Evolutionary conservation across 2,113 vertebrate genomes (phyloP), one percentile per base, ranked within the genome.

Genomic region (Istiophorus platypterus): DNA sequence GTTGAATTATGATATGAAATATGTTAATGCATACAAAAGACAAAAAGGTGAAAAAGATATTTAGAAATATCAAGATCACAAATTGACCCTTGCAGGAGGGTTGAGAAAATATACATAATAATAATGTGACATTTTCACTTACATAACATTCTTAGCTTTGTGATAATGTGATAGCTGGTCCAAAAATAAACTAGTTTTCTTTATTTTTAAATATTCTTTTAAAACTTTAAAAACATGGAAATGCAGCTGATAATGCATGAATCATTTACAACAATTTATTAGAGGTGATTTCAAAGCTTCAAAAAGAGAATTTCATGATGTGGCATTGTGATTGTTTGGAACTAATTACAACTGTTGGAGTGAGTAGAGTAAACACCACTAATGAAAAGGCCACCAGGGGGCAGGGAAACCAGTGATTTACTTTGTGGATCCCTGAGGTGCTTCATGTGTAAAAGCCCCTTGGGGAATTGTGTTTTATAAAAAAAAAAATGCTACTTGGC

Each of bases 371-470:
- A 13, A 27, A 17, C 14, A 24, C 18, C 6, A 31, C 3, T 11
- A 22, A n/a, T 39, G 6, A 7, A 49, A 26, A 13, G 11, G 51
- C 85, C 85, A 91, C 41, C 13, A 87, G 89, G 31, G 42, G 90
- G 80, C 76, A 76, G 62, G 59, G 4, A 79, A 51, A 29, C 26
- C 15, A 45, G 15, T 27, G 26, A 61, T 18, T 24, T 20, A 15
- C 26, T 68, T 34, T 62, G n/a, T 49, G 15, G 9, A 20, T 17
- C 18, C 2, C 0, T 26, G 15, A 47, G 20, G 2, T 20, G 29
- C 31, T 54, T 82, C 42, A 37, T 3, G 59, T 82, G 9, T 68
- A 13, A 57, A 67, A 65, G 10, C 14, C 9, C 9, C 45, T 24
- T 15, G 3, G 8, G 7, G 47, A 39, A 71, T 0, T 22, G 4